Evolutionary conservation across 2,113 vertebrate genomes (phyloP), one percentile per base, ranked within the genome.

Genomic region (Gallinago undulata): DNA sequence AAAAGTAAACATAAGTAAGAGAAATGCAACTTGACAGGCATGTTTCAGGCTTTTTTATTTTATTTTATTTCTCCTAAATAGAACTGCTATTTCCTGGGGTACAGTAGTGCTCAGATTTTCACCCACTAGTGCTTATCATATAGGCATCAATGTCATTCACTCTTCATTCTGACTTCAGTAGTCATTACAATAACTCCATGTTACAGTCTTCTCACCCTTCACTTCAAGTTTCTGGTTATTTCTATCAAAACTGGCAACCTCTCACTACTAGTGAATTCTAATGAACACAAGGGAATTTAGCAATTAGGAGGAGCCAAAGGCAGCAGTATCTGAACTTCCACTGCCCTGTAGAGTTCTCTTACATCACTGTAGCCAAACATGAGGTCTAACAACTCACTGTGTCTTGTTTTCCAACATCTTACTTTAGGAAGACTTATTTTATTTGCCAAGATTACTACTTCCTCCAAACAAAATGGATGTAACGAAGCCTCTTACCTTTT

Each of bases 21-120:
- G 35, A 95, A 95, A 97, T 92, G 33, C 68, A 91, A 83, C 47
- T 75, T 94, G 95, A 96, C 94, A 96, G 47, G 51, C 56, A 87
- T 22, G 21, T 83, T 94, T 95, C 70, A 56, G 57, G 62, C 19
- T 31, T 67, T 55, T 6, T 47, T 45, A 45, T 45, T 45, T 48
- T 47, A 28, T 6, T n/a, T 39, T 13, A 17, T 66, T 56, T 37
- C 41, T 90, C 37, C 76, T 83, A 92, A 82, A 93, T 50, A 67
- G 81, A 93, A 55, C 62, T 91, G 19, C 25, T 21, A 47, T 96
- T 73, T 94, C 62, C 76, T 79, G 50, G 67, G 64, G 63, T 81
- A 33, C 50, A 83, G 48, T 17, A 68, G 31, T 31, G 70, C 47
- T 74, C 35, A 30, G 63, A 74, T 74, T 96, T 77, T 85, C 78